Conservation (phyloP, 1,140 invertebrate genomes). For the Drosophila bipectinata region DNA sequence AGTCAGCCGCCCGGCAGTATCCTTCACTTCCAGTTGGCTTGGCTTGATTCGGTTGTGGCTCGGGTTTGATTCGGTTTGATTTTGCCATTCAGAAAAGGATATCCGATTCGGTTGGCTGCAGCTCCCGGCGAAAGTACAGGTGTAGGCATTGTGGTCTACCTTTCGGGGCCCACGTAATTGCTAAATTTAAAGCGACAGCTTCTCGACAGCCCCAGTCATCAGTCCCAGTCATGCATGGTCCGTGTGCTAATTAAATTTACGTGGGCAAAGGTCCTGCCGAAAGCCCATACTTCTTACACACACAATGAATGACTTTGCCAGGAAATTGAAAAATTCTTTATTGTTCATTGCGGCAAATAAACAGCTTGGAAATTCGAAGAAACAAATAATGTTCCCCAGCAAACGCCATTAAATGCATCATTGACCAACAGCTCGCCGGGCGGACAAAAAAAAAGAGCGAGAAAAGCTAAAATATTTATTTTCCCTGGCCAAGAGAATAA, state of each 20-base stretch:
- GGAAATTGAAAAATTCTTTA: constrained; percentile 52
- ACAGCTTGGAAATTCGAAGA: constrained; percentile 23
- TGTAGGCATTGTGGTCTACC: constrained; percentile 4
- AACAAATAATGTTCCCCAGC: constrained; percentile 30
- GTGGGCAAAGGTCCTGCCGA: constrained; percentile 16
- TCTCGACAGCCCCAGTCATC: constrained; percentile 4
- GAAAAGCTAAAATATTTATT: constrained; percentile 39
- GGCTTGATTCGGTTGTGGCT: constrained; percentile 38
- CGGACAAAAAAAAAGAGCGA: constrained; percentile 20
- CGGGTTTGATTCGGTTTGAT: constrained; percentile 39
- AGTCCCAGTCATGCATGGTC: constrained; percentile 52
- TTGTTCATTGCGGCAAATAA: constrained; percentile 40
- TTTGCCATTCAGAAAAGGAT: constrained; percentile 61
- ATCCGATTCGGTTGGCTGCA: constrained; percentile 48
- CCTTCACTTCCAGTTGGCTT: constrained; percentile 73
- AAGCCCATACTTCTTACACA: neutral
- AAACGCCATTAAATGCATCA: constrained; percentile 77
- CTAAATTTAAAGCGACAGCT: constrained; percentile 51
- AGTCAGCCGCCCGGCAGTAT: constrained; percentile 49
- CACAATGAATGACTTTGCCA: constrained; percentile 28
- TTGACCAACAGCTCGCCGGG: constrained; percentile 55
- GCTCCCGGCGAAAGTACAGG: neutral
- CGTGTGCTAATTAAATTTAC: constrained; percentile 60
- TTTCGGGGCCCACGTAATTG: constrained; percentile 54
- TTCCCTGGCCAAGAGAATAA: constrained; percentile 7